Percentiles rank a stretch among this genome's conserved stretches.
phyloP scores from a whole-genome alignment of 2,888 invertebrate species.

The Dermolepida albohirtum region DNA sequence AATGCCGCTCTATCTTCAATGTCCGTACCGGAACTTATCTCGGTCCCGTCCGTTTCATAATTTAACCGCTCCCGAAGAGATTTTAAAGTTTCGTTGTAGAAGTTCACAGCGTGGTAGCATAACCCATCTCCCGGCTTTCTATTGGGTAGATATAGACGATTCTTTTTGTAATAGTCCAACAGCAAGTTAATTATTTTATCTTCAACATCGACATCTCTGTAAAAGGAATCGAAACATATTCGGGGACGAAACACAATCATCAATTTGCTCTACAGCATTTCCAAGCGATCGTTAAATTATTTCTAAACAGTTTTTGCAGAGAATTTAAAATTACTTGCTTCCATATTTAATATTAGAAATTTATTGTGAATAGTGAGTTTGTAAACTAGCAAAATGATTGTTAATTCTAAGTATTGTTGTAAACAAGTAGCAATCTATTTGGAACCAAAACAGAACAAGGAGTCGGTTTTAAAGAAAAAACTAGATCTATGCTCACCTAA shows the following conservation, averaged over 20 bases:
- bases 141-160: slow-evolving; percentile 62
- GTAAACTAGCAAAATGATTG: too few relatives aligned
- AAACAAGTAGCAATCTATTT: too few relatives aligned
- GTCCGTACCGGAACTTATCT: slow-evolving; percentile 26
- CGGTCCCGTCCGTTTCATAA: not conserved
- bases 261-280: too few relatives aligned
- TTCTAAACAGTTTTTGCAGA: too few relatives aligned
- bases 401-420: too few relatives aligned
- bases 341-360: too few relatives aligned
- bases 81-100: slow-evolving; percentile 56
- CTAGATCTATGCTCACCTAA: too few relatives aligned
- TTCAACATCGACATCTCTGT: slow-evolving; percentile 60
- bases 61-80: slow-evolving; percentile 32
- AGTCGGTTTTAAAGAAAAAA: too few relatives aligned
- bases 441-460: too few relatives aligned
- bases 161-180: slow-evolving; percentile 60
- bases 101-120: slow-evolving; percentile 55
- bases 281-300: too few relatives aligned
- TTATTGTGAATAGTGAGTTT: too few relatives aligned
- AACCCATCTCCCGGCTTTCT: slow-evolving; percentile 59
- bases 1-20: slow-evolving; percentile 22
- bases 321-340: too few relatives aligned
- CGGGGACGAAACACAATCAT: not conserved
- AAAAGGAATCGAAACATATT: slow-evolving; percentile 37
- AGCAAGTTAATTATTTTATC: slow-evolving; percentile 58